Percentiles rank a stretch among this genome's conserved stretches.
Evolutionary conservation across 2,113 vertebrate genomes (phyloP).

Genomic region (Tiliqua scincoides): DNA sequence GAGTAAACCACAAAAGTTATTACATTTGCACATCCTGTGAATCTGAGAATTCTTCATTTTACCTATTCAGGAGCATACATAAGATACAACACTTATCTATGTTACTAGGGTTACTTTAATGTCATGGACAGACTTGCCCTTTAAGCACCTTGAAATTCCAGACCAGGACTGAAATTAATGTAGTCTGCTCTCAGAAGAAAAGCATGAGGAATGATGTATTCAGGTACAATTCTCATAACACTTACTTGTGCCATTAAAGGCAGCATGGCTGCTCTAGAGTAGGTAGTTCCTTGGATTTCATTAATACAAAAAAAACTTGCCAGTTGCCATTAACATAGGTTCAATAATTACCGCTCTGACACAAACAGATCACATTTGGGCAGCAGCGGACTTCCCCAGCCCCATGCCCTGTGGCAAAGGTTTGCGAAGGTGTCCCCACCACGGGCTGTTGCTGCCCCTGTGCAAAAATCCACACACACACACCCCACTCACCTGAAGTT

Average conservation of each 20-base stretch:
- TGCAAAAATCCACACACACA: too few species aligned
- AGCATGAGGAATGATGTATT: neutral
- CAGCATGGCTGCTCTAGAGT: neutral
- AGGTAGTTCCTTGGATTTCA: too few species aligned
- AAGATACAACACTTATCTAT: constrained; percentile 5
- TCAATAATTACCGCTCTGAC: too few species aligned
- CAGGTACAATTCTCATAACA: neutral
- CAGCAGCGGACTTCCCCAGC: too few species aligned
- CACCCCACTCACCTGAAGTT: too few species aligned
- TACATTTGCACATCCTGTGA: constrained; percentile 11
- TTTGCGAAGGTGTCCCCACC: too few species aligned
- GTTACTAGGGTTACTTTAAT: neutral
- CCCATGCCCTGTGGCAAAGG: too few species aligned
- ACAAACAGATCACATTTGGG: too few species aligned
- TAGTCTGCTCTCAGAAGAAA: neutral
- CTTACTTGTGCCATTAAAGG: too few species aligned
- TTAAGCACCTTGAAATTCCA: neutral
- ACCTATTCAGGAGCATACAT: constrained; percentile 17
- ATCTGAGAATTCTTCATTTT: constrained; percentile 15
- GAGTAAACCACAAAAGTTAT: neutral
- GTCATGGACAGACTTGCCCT: neutral
- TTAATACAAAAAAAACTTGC: too few species aligned
- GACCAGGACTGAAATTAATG: neutral
- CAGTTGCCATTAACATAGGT: too few species aligned
- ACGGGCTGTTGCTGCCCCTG: too few species aligned